These are phyloP conservation scores for Corticium candelabrum DNA, from an alignment of 37 sponge, comb jelly and placozoan species.

Conservation along the genomic window DNA sequence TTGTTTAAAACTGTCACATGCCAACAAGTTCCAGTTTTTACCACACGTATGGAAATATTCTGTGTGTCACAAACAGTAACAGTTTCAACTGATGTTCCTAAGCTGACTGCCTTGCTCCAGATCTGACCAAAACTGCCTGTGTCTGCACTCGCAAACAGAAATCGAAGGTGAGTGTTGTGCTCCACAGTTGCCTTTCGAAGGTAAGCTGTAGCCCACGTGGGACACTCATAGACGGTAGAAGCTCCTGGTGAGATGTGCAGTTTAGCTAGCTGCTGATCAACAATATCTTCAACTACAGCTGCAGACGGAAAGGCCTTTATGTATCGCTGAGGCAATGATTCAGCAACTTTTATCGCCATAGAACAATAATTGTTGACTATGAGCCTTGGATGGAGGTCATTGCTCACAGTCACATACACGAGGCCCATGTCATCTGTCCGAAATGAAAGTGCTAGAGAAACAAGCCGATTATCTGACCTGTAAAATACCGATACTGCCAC, in stretches of 20 bases:
- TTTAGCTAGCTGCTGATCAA: neutral
- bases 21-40: too few relatives aligned
- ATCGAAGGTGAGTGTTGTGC: neutral
- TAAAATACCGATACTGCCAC: neutral
- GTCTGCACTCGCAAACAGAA: neutral
- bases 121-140: too few relatives aligned
- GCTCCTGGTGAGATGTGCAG: neutral
- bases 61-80: too few relatives aligned
- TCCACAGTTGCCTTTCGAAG: neutral
- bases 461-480: neutral
- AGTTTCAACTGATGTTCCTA: too few relatives aligned
- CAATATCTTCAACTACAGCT: neutral
- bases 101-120: too few relatives aligned
- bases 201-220: neutral
- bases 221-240: neutral
- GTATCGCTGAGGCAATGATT: neutral
- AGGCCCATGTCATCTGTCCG: neutral
- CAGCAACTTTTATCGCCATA: neutral
- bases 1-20: too few relatives aligned
- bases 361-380: neutral
- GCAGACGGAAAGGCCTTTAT: neutral
- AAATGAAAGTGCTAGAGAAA: neutral
- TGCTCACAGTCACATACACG: neutral
- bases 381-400: neutral
- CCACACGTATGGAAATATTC: too few relatives aligned